These are phyloP conservation scores for Corella eumyota DNA, from an alignment of 23 tunicate genomes.

Conservation along the genomic window DNA sequence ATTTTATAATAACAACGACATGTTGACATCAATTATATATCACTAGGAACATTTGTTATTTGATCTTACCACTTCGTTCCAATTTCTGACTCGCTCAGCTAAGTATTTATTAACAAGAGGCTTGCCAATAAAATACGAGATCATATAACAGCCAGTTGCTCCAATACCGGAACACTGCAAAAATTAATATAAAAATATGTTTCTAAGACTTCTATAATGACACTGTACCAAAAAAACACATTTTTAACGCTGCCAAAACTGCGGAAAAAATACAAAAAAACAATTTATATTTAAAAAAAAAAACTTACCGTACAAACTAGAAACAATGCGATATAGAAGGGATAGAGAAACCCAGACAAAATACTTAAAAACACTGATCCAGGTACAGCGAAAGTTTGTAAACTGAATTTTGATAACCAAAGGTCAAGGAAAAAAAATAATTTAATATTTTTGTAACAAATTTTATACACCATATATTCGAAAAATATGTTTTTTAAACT, in stretches of 20 bases:
- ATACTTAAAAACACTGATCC: conserved; percentile 88
- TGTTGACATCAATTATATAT: too few species aligned
- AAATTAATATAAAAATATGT: not conserved
- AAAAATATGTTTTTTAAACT: too few species aligned
- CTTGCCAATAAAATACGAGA: conserved; percentile 73
- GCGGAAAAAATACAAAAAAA: not conserved
- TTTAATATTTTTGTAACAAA: not conserved
- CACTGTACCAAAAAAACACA: too few species aligned
- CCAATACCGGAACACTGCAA: conserved; percentile 89
- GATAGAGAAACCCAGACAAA: conserved; percentile 86
- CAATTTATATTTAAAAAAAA: not conserved
- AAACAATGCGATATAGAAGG: conserved; percentile 71
- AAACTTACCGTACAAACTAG: conserved; percentile 79
- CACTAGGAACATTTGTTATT: too few species aligned
- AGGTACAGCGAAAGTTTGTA: conserved; percentile 92
- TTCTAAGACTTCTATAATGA: not conserved
- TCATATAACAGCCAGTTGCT: conserved; percentile 88
- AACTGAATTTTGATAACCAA: too few species aligned
- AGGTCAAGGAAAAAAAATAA: too few species aligned
- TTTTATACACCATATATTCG: too few species aligned
- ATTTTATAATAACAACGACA: too few species aligned
- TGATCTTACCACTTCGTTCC: conserved; percentile 86
- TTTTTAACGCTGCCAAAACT: too few species aligned
- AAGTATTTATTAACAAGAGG: conserved; percentile 62
- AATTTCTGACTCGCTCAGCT: conserved; percentile 37